phyloP scores from a whole-genome alignment of 2,888 invertebrate genomes.

The Callimorpha dominula region DNA sequence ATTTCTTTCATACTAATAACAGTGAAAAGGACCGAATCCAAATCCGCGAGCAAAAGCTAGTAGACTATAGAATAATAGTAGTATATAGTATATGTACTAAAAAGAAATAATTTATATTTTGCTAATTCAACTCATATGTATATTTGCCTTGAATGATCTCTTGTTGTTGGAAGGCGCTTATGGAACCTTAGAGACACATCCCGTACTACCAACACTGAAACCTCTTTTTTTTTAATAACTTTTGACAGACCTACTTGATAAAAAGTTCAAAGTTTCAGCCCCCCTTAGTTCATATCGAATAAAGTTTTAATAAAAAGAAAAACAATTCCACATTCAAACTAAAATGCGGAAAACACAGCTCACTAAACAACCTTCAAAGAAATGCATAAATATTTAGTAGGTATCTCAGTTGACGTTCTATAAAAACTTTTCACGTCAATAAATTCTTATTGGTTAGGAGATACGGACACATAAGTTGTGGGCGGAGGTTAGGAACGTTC shows the following conservation, averaged over 20 bases:
- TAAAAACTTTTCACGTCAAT: conserved; percentile 29
- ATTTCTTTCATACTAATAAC: no score
- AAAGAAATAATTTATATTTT: no score
- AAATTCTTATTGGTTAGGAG: conserved; percentile 30
- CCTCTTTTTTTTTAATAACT: background rate
- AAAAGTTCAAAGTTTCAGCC: no score
- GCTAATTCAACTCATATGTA: background rate
- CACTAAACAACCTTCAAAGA: conserved; percentile 28
- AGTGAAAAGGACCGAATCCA: no score
- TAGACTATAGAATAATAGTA: no score
- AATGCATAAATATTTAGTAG: conserved; percentile 41
- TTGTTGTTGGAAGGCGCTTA: background rate
- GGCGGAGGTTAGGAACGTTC: conserved; percentile 6
- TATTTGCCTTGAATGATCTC: background rate
- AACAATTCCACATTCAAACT: conserved; percentile 9
- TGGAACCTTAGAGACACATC: no score
- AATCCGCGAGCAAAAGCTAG: no score
- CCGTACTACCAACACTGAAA: no score
- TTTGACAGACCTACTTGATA: background rate
- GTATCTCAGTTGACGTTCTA: conserved; percentile 14
- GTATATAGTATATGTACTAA: no score
- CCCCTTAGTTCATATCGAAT: no score
- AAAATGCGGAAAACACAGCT: conserved; percentile 15
- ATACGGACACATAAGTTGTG: conserved; percentile 3
- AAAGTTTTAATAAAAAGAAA: background rate